Percentiles rank a stretch among this genome's conserved stretches.
Conservation (phyloP, 1,140 invertebrate genomes). For the Zaprionus ghesquierei region DNA sequence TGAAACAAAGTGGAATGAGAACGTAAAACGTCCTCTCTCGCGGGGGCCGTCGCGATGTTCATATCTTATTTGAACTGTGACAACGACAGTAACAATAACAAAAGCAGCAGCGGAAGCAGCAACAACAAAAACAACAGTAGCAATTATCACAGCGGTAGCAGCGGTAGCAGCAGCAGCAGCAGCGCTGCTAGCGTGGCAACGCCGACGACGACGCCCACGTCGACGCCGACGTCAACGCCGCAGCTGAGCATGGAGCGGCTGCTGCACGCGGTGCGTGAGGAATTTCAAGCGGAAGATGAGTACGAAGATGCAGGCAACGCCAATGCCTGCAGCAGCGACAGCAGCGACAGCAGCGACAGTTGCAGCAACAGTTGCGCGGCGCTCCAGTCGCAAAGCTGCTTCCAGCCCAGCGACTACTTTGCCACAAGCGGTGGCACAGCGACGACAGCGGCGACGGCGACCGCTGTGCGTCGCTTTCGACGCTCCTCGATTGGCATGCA, state of each 20-base stretch:
- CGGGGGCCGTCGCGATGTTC: slow-evolving; percentile 57
- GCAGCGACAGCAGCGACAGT: slow-evolving; percentile 9
- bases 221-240: slow-evolving; percentile 37
- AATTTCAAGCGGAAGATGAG: slow-evolving; percentile 71
- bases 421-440: neutral
- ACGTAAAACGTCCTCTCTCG: neutral
- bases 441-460: slow-evolving; percentile 4
- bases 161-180: slow-evolving; percentile 9
- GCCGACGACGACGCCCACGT: slow-evolving; percentile 22
- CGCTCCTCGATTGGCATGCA: slow-evolving; percentile 80
- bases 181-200: slow-evolving; percentile 19
- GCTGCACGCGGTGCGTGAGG: slow-evolving; percentile 70
- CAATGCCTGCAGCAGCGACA: slow-evolving; percentile 17
- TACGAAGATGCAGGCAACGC: slow-evolving; percentile 28
- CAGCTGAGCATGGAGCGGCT: slow-evolving; percentile 65
- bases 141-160: neutral
- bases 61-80: slow-evolving; percentile 79
- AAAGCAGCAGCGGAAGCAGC: neutral
- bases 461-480: slow-evolving; percentile 64
- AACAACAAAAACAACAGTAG: slow-evolving; percentile 6
- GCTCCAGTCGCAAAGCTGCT: neutral
- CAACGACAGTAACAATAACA: slow-evolving; percentile 27
- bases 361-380: slow-evolving; percentile 16
- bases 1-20: slow-evolving; percentile 46
- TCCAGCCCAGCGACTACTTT: neutral